Evolutionary conservation across 2,797 vertebrate genomes (phyloP).

Genomic region (Cyclopterus lumpus): DNA sequence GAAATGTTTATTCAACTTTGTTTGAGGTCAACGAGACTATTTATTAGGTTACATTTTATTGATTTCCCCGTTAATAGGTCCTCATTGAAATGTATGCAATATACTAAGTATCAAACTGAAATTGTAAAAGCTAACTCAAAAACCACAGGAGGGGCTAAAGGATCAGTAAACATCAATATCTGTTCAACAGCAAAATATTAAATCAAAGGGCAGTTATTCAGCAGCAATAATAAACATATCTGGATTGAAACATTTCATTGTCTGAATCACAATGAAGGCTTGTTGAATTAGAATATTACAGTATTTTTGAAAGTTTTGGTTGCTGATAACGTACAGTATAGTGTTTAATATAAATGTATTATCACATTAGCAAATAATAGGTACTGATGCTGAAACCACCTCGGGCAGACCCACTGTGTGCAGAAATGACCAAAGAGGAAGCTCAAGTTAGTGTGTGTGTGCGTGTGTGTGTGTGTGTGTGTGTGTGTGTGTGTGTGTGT

Average conservation of each 20-base stretch:
- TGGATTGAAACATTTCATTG: conserved; percentile 30
- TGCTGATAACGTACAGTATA: conserved; percentile 4
- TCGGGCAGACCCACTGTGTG: neutral
- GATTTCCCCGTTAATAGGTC: conserved; percentile 13
- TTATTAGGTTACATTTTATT: conserved; percentile 17
- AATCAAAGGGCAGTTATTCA: conserved; percentile 29
- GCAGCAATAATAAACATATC: conserved; percentile 29
- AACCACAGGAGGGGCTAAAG: conserved; percentile 22
- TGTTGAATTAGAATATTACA: conserved; percentile 36
- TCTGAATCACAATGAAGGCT: conserved; percentile 33
- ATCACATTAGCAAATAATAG: conserved; percentile 23
- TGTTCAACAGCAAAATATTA: conserved; percentile 13
- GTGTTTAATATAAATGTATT: conserved; percentile 24
- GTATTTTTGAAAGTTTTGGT: conserved; percentile 10
- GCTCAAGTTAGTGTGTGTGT: conserved; percentile 8
- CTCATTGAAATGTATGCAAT: conserved; percentile 20
- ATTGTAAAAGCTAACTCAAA: conserved; percentile 23
- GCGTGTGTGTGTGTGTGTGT: too few relatives aligned
- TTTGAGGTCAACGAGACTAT: conserved; percentile 17
- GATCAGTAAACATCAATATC: conserved; percentile 38
- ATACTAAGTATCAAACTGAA: conserved; percentile 13
- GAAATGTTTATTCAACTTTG: conserved; percentile 27
- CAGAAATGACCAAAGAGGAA: conserved; percentile 17
- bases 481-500: too few relatives aligned
- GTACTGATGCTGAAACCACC: neutral